Conservation (phyloP, 2,797 vertebrate genomes). For the Dermochelys coriacea region DNA sequence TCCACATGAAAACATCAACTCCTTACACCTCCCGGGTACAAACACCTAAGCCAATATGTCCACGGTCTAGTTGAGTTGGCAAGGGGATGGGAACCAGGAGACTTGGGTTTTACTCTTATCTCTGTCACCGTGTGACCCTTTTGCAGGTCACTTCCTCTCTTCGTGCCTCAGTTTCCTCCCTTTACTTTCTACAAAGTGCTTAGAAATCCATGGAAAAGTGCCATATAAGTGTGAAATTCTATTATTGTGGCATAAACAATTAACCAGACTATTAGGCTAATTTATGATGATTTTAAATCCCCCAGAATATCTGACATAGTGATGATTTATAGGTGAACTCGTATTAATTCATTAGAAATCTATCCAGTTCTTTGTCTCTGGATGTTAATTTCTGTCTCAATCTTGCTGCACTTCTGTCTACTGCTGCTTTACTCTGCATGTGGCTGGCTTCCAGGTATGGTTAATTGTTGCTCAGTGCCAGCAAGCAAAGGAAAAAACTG, state of each 20-base stretch:
- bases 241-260: not conserved
- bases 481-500: not conserved
- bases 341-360: not conserved
- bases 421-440: not conserved
- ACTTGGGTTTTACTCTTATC: rapidly evolving
- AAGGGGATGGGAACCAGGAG: not conserved
- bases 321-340: not conserved
- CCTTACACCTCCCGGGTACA: not conserved
- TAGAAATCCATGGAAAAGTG: not conserved
- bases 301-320: no score
- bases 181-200: not conserved
- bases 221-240: not conserved
- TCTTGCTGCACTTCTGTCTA: not conserved
- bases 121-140: not conserved
- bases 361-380: not conserved
- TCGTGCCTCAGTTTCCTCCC: not conserved
- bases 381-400: not conserved
- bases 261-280: not conserved
- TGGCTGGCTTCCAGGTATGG: not conserved
- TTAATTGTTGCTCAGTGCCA: not conserved
- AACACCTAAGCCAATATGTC: not conserved
- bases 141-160: not conserved
- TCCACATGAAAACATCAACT: not conserved
- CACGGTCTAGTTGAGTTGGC: not conserved
- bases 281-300: not conserved